Conservation (phyloP, 2,797 vertebrate genomes). For the Huso huso region DNA sequence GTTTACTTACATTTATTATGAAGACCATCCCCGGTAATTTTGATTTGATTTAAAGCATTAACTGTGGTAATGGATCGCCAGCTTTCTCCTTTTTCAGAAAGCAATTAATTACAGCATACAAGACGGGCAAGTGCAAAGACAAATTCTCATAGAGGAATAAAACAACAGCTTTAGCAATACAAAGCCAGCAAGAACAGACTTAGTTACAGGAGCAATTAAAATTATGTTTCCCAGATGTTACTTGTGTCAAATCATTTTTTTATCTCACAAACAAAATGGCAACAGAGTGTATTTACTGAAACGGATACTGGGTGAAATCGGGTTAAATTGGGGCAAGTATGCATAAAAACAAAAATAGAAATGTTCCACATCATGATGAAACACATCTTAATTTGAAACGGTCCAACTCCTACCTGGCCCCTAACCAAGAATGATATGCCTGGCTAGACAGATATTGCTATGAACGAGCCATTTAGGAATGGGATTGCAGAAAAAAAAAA, state of each 20-base stretch:
- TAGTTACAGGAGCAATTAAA: no score
- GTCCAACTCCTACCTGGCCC: slow-evolving; percentile 16
- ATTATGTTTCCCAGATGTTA: no score
- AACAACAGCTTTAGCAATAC: no score
- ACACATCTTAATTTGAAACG: slow-evolving; percentile 32
- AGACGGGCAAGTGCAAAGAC: no score
- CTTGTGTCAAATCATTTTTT: slow-evolving; percentile 19
- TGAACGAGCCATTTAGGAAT: neutral
- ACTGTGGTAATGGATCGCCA: neutral
- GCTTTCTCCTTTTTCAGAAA: neutral
- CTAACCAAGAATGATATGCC: slow-evolving; percentile 29
- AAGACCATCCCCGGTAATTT: neutral
- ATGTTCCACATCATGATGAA: slow-evolving; percentile 32
- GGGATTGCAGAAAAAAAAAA: neutral
- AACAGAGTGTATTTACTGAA: slow-evolving; percentile 19
- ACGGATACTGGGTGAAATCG: no score
- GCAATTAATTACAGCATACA: slow-evolving; percentile 26
- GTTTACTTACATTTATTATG: neutral
- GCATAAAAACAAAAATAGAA: slow-evolving; percentile 10
- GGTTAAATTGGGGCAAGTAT: slow-evolving; percentile 35
- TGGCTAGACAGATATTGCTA: slow-evolving; percentile 17
- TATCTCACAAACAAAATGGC: slow-evolving; percentile 26
- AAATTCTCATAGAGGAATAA: no score
- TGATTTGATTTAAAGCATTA: neutral
- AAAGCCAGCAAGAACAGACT: no score